These are phyloP conservation scores for Pygoscelis adeliae DNA, from an alignment of 2,113 vertebrate species.

Conservation along the genomic window DNA sequence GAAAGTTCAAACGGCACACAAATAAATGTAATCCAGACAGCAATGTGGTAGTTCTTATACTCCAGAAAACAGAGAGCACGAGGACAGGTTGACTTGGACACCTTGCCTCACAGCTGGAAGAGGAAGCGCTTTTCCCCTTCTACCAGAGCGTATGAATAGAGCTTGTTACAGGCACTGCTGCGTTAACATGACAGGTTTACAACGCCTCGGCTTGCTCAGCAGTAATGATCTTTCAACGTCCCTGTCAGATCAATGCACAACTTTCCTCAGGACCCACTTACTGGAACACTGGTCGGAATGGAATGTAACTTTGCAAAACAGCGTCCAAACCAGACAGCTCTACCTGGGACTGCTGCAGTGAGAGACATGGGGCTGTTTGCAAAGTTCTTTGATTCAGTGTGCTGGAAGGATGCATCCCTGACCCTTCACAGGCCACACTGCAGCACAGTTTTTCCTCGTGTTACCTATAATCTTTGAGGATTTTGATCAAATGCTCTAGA, in stretches of 20 bases:
- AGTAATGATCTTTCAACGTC: slow-evolving; percentile 18
- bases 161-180: slow-evolving; percentile 10
- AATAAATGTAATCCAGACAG: background rate
- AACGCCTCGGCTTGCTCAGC: slow-evolving; percentile 1
- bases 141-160: background rate
- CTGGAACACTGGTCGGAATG: background rate
- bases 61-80: background rate
- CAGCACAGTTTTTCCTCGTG: background rate
- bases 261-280: background rate
- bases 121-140: background rate
- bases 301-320: background rate
- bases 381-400: background rate
- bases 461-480: background rate
- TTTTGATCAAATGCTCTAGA: background rate
- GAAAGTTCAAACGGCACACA: background rate
- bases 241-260: slow-evolving; percentile 3
- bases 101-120: background rate
- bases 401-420: background rate
- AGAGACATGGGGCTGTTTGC: background rate
- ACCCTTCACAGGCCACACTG: background rate
- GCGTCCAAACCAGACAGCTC: accelerated
- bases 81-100: background rate
- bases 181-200: background rate
- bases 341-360: background rate
- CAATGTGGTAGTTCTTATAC: background rate